A percentile compares a stretch with the other conserved stretches of the same genome.
Conservation (phyloP, 37 sponge, comb jelly and placozoan species). For the Eunapius fragilis region DNA sequence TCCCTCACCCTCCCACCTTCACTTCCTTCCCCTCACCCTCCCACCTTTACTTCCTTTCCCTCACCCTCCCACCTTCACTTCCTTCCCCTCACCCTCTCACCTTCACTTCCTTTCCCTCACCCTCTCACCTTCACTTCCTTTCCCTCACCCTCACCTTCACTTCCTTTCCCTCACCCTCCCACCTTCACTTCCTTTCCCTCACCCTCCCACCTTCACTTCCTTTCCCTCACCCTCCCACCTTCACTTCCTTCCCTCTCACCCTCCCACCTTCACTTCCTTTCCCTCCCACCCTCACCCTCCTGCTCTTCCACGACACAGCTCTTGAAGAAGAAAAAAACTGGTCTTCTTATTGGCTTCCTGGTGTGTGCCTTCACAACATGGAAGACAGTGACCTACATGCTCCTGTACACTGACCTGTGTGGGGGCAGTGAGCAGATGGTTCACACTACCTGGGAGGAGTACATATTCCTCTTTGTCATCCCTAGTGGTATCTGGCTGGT, state of each 20-base stretch:
- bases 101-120: no score
- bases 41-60: no score
- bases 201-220: background rate
- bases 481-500: slow-evolving; percentile 83
- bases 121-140: no score
- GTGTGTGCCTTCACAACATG: slow-evolving; percentile 74
- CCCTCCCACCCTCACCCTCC: no score
- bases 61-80: no score
- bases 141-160: no score
- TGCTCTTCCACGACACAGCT: slow-evolving; percentile 23
- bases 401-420: slow-evolving; percentile 70
- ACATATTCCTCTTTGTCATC: slow-evolving; percentile 38
- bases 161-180: no score
- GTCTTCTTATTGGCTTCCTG: slow-evolving; percentile 41
- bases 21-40: no score
- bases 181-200: background rate
- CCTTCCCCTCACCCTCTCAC: background rate
- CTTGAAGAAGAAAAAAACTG: slow-evolving; percentile 18
- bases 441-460: slow-evolving; percentile 36
- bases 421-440: slow-evolving; percentile 21
- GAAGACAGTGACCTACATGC: slow-evolving; percentile 81
- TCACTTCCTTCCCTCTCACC: no score
- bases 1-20: no score
- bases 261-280: no score
- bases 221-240: no score